Evolutionary conservation across 2,113 vertebrate species (phyloP).

Genomic region (Erythrolamprus reginae): DNA sequence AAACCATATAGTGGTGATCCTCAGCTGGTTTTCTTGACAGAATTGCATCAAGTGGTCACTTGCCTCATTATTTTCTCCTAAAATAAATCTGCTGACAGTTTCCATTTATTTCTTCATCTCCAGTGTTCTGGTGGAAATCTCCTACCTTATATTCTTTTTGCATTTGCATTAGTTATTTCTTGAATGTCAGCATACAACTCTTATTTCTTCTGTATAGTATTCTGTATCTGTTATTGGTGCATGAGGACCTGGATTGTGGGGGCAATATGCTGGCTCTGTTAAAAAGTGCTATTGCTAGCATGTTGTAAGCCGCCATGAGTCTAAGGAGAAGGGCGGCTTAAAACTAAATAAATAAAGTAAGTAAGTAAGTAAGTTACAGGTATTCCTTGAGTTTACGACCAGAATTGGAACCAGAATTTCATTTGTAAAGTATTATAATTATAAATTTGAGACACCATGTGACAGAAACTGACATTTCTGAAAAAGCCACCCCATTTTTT

Average conservation of each 20-base stretch:
- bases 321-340: no score
- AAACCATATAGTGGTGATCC: not conserved
- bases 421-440: not conserved
- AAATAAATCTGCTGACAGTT: not conserved
- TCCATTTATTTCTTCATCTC: not conserved
- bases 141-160: not conserved
- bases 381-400: not conserved
- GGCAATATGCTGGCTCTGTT: no score
- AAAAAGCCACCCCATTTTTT: not conserved
- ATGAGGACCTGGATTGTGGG: no score
- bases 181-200: not conserved
- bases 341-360: no score
- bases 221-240: not conserved
- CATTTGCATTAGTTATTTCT: not conserved
- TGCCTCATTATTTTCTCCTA: not conserved
- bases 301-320: no score
- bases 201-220: not conserved
- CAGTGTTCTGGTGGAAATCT: not conserved
- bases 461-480: not conserved
- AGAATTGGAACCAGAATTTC: not conserved
- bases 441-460: not conserved
- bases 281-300: no score
- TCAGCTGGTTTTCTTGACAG: not conserved
- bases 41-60: not conserved
- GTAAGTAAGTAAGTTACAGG: not conserved